A percentile compares a stretch with the other conserved stretches of the same genome.
These are phyloP conservation scores for Ichneumoninae sp. DNA, from an alignment of 2,888 invertebrate genomes.

Conservation along the genomic window DNA sequence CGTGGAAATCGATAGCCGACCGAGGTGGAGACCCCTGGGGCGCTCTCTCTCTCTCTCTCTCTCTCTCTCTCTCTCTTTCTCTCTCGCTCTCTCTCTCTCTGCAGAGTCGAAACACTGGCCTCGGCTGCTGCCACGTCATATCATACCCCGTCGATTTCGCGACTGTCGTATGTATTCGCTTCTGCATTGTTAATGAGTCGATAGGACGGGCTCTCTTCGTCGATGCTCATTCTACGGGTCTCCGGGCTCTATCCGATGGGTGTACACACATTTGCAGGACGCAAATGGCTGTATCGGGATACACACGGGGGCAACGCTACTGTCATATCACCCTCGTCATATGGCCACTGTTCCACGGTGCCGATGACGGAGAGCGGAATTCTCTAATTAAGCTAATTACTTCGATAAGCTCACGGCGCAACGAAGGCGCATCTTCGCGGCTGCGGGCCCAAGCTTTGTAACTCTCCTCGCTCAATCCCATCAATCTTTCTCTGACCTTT, in stretches of 20 bases:
- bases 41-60: slow-evolving; percentile 9
- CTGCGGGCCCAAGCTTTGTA: slow-evolving; percentile 64
- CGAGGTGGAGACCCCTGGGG: slow-evolving; percentile 33
- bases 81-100: slow-evolving; percentile 17
- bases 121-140: slow-evolving; percentile 40
- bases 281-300: background rate
- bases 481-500: slow-evolving; percentile 47
- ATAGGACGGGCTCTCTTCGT: slow-evolving; percentile 16
- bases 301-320: background rate
- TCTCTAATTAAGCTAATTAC: slow-evolving; percentile 77
- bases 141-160: slow-evolving; percentile 52
- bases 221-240: background rate
- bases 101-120: slow-evolving; percentile 26
- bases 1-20: slow-evolving; percentile 63
- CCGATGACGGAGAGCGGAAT: slow-evolving; percentile 57
- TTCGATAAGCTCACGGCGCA: slow-evolving; percentile 62
- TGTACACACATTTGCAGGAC: background rate
- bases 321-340: background rate
- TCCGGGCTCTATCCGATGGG: background rate
- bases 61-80: background rate
- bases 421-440: slow-evolving; percentile 36
- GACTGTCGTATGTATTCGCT: slow-evolving; percentile 36
- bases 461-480: slow-evolving; percentile 48
- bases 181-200: slow-evolving; percentile 60
- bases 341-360: background rate